Base-by-base conservation (phyloP, 2,888 invertebrate species). In the Beris morrisii region DNA sequence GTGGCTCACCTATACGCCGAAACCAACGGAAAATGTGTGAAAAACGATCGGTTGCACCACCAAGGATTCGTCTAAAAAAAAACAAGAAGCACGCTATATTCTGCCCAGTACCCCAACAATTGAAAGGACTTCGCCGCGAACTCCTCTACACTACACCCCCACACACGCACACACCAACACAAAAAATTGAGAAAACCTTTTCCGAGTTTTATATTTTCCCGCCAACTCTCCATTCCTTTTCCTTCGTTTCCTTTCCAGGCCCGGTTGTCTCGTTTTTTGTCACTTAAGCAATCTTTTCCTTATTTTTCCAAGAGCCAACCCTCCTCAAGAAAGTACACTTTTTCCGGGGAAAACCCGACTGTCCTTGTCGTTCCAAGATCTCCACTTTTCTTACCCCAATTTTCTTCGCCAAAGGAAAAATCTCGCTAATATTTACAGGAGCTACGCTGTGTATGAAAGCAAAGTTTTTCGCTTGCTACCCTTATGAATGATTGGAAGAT, bases 341-440 rank as follows among this genome's bases (percentile, higher is more conserved):
- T 46, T 15, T n/a, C 4, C 22, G 22, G 15, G 50, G 15, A 50
- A 15, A 50, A 5, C 1, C 31, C 31, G 2, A 31, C 53, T 31
- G 30, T 53, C 53, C 53, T 31, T 53, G 53, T 53, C 53, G 30
- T 53, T 53, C 53, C 53, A 53, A 30, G 6, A 46, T 46, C 15
- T 15, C 46, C n/a, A 46, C 11, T 13, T 12, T 46, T 46, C 15
- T 15, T 46, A 46, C 46, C 46, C 46, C 46, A 46, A 15, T 46
- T 44, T 38, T 38, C 38, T 38, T 38, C 38, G 38, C 7, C 38
- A 38, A 38, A 38, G 38, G 38, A 38, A 38, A 22, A 38, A 38
- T 38, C 22, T 22, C 22, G 22, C 22, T 7, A 38, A 38, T 38
- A 9, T 38, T 38, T 9, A 9, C 38, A 9, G 38, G 38, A 38